These are phyloP conservation scores for Drosophila virilis DNA, from an alignment of 1,140 invertebrate genomes.

Conservation along the genomic window DNA sequence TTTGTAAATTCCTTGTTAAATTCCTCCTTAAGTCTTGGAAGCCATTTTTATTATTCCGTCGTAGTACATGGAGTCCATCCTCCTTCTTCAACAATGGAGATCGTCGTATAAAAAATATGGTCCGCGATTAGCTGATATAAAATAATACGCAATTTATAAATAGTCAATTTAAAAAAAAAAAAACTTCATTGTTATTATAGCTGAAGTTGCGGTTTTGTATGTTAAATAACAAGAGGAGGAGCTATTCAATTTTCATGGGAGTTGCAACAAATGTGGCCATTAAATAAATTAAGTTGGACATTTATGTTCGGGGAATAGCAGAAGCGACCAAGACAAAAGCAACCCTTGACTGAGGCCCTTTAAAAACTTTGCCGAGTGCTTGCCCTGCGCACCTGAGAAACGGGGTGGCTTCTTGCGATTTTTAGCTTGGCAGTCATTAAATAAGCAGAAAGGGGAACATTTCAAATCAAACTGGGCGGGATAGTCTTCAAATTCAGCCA, in stretches of 20 bases:
- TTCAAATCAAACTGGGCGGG: slow-evolving; percentile 29
- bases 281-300: slow-evolving; percentile 68
- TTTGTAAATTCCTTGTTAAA: too few relatives aligned
- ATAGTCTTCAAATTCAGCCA: not conserved
- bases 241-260: slow-evolving; percentile 62
- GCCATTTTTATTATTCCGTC: too few relatives aligned
- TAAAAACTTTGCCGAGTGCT: slow-evolving; percentile 1
- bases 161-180: too few relatives aligned
- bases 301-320: slow-evolving; percentile 63
- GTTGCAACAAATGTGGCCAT: slow-evolving; percentile 68
- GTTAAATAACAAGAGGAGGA: slow-evolving; percentile 36
- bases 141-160: slow-evolving; percentile 58
- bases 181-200: slow-evolving; percentile 28
- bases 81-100: not conserved
- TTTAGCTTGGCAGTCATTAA: slow-evolving; percentile 55
- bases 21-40: too few relatives aligned
- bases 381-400: slow-evolving; percentile 42
- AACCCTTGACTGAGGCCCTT: slow-evolving; percentile 36
- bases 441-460: slow-evolving; percentile 1
- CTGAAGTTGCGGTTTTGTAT: slow-evolving; percentile 57
- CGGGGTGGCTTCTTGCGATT: slow-evolving; percentile 41
- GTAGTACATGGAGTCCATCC: not conserved
- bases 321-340: slow-evolving; percentile 47
- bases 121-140: slow-evolving; percentile 57
- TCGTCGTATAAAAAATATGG: slow-evolving; percentile 36